phyloP scores from a whole-genome alignment of 1,140 invertebrate species.

The Harpegnathos saltator region DNA sequence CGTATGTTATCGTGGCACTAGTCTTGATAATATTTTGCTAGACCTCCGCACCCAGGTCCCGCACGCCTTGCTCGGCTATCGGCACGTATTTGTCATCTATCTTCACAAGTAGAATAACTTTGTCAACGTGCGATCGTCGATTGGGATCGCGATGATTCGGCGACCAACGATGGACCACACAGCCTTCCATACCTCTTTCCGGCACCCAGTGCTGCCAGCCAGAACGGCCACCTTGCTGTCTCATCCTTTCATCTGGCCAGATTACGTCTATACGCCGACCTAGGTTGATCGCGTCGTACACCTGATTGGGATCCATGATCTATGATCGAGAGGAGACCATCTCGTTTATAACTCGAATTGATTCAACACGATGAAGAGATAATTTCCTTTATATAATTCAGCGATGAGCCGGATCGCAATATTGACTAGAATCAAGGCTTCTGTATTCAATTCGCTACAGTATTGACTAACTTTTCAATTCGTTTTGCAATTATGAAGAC shows the following conservation, averaged over 20 bases:
- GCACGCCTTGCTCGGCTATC: slow-evolving; percentile 95
- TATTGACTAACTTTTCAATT: slow-evolving; percentile 16
- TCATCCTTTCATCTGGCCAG: slow-evolving; percentile 96
- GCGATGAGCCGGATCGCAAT: not conserved
- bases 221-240: slow-evolving; percentile 93
- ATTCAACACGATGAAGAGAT: not conserved
- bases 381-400: not conserved
- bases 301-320: slow-evolving; percentile 92
- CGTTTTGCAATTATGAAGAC: not conserved
- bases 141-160: slow-evolving; percentile 95
- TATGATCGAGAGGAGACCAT: slow-evolving; percentile 72
- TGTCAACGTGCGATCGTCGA: slow-evolving; percentile 95
- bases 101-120: slow-evolving; percentile 95
- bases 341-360: no score
- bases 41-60: slow-evolving; percentile 92
- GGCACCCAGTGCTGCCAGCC: slow-evolving; percentile 96
- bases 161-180: slow-evolving; percentile 95
- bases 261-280: slow-evolving; percentile 95
- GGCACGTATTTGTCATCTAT: slow-evolving; percentile 97
- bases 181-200: slow-evolving; percentile 95
- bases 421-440: not conserved
- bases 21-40: slow-evolving; percentile 68
- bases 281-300: slow-evolving; percentile 96
- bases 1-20: slow-evolving; percentile 24
- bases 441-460: slow-evolving; percentile 1